Conservation (phyloP, 1,140 invertebrate genomes). For the Monomorium pharaonis region DNA sequence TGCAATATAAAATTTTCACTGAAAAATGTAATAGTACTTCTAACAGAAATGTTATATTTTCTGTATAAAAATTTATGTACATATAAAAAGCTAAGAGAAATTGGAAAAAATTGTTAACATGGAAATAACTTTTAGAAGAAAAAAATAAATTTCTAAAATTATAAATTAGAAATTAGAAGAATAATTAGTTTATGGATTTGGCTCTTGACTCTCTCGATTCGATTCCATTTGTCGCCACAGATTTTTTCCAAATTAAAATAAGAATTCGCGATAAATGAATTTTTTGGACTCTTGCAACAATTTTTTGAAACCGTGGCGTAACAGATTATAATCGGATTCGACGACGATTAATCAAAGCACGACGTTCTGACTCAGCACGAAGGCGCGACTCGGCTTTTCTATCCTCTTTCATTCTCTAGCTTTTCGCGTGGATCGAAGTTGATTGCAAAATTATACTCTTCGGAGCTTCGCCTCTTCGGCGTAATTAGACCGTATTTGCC, state of each 20-base stretch:
- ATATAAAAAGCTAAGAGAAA: neutral
- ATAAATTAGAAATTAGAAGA: neutral
- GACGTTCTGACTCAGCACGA: conserved; percentile 19
- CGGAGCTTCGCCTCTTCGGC: neutral
- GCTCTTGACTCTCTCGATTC: neutral
- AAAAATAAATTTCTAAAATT: neutral
- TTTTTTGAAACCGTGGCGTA: neutral
- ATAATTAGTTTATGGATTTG: neutral
- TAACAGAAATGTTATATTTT: neutral
- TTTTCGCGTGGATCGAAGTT: conserved; percentile 29
- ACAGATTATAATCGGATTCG: conserved; percentile 32
- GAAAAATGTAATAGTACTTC: neutral
- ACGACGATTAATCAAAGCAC: conserved; percentile 40
- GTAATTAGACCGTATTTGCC: conserved; percentile 34
- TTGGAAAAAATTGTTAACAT: neutral
- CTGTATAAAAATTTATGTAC: neutral
- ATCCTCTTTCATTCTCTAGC: neutral
- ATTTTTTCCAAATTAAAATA: neutral
- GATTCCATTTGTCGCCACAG: neutral
- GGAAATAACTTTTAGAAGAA: neutral
- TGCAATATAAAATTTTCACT: neutral
- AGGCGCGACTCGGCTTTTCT: conserved; percentile 24
- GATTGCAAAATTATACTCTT: conserved; percentile 49
- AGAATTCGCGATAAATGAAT: neutral
- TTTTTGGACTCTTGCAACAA: neutral